A percentile compares a stretch with the other conserved stretches of the same genome.
These are phyloP conservation scores for Apamea anceps DNA, from an alignment of 2,888 invertebrate genomes.

Conservation along the genomic window DNA sequence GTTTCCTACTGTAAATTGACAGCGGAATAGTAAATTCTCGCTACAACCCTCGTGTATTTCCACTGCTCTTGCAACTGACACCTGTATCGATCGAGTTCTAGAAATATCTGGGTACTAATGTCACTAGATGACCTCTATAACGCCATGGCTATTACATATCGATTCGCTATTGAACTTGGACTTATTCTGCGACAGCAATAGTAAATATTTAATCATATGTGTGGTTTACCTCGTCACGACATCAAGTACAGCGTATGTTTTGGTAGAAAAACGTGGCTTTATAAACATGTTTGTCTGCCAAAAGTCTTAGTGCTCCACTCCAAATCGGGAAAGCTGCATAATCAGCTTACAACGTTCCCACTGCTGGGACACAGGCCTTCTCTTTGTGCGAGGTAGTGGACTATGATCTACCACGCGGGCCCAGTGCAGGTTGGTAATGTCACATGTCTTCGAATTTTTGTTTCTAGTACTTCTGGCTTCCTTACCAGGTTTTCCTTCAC, in stretches of 20 bases:
- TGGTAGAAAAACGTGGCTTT: background rate
- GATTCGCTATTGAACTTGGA: conserved; percentile 34
- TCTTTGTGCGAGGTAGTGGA: background rate
- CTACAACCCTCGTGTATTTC: background rate
- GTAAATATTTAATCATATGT: conserved; percentile 25
- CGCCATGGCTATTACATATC: conserved; percentile 12
- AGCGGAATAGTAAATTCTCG: background rate
- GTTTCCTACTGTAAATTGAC: too few species aligned
- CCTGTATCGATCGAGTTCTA: conserved; percentile 15
- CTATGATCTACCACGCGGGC: background rate
- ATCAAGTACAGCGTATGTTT: background rate
- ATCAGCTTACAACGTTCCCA: background rate
- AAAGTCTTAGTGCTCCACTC: background rate
- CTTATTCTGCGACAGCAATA: background rate
- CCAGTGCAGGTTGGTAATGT: too few species aligned
- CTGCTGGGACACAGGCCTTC: background rate
- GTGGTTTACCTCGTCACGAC: background rate
- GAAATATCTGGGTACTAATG: background rate
- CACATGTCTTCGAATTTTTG: background rate
- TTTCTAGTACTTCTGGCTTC: background rate
- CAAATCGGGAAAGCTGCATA: background rate
- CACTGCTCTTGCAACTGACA: background rate
- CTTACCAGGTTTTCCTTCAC: background rate
- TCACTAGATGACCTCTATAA: conserved; percentile 13
- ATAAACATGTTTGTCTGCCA: background rate